Conservation (phyloP, 2,888 invertebrate species). For the Zelleria hepariella region DNA sequence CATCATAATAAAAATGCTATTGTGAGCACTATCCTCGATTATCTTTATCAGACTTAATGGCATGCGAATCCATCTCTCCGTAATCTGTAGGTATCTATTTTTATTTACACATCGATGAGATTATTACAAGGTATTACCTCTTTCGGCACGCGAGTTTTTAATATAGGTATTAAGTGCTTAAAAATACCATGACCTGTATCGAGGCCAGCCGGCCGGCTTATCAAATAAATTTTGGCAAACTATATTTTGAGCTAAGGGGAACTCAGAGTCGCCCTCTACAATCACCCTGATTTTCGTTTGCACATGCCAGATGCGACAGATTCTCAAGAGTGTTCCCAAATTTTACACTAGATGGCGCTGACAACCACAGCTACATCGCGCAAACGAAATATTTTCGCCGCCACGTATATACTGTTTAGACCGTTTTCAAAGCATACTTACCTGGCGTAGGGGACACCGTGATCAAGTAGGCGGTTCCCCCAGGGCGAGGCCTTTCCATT, state of each 20-base stretch:
- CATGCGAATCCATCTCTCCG: not conserved
- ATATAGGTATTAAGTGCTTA: no score
- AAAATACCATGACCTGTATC: no score
- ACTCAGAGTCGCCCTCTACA: not conserved
- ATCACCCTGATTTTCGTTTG: not conserved
- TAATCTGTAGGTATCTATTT: no score
- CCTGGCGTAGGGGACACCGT: slow-evolving; percentile 15
- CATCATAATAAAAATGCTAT: not conserved
- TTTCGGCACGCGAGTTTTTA: no score
- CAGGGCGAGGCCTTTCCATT: slow-evolving; percentile 12
- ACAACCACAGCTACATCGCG: slow-evolving; percentile 3
- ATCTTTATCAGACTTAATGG: not conserved
- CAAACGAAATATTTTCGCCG: not conserved
- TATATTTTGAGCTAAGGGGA: no score
- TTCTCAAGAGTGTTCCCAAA: not conserved
- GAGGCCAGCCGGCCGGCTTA: no score
- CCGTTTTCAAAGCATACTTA: slow-evolving; percentile 12
- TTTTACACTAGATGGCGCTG: not conserved
- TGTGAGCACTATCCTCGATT: not conserved
- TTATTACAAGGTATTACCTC: no score
- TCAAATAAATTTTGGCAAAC: no score
- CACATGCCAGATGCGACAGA: not conserved
- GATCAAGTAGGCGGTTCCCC: slow-evolving; percentile 13
- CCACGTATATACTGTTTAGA: not conserved
- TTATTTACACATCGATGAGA: no score